Evolutionary conservation across 2,797 vertebrate species (phyloP).

Genomic region (Ctenochaetus hawaiiensis): DNA sequence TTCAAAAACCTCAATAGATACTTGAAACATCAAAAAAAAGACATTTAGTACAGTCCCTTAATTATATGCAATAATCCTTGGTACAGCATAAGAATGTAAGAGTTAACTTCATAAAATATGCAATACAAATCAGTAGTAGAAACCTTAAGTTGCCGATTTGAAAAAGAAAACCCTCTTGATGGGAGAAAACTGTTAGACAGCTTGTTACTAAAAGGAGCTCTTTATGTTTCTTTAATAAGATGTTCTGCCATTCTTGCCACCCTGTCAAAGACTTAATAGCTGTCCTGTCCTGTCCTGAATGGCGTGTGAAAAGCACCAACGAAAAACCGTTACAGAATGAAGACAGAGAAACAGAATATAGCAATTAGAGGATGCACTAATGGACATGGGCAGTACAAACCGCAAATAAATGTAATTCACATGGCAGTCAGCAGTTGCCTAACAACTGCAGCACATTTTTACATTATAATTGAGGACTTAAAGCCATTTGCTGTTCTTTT

Average conservation of each 20-base stretch:
- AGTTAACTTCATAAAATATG: conserved; percentile 36
- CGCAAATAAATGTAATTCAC: neutral
- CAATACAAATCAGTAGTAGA: conserved; percentile 6
- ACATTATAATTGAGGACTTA: neutral
- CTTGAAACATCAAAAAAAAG: no score
- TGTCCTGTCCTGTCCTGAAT: conserved; percentile 11
- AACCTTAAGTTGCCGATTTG: conserved; percentile 14
- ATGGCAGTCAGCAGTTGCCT: no score
- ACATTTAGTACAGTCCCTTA: no score
- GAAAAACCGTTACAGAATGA: conserved; percentile 13
- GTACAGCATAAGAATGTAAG: conserved; percentile 4
- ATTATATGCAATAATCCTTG: neutral
- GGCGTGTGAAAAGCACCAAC: conserved; percentile 41
- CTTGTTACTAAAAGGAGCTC: conserved; percentile 40
- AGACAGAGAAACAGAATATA: conserved; percentile 21
- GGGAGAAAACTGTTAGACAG: conserved; percentile 32
- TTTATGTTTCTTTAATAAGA: conserved; percentile 51
- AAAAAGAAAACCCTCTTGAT: conserved; percentile 42
- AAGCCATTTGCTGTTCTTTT: neutral
- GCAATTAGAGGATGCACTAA: conserved; percentile 21
- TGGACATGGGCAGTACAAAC: conserved; percentile 8
- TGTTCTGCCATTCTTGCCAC: conserved; percentile 20
- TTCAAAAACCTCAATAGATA: no score
- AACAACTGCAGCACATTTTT: neutral
- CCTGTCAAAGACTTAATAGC: conserved; percentile 46